Evolutionary conservation across 2,797 vertebrate species (phyloP).

Genomic region (Oophaga sylvatica): DNA sequence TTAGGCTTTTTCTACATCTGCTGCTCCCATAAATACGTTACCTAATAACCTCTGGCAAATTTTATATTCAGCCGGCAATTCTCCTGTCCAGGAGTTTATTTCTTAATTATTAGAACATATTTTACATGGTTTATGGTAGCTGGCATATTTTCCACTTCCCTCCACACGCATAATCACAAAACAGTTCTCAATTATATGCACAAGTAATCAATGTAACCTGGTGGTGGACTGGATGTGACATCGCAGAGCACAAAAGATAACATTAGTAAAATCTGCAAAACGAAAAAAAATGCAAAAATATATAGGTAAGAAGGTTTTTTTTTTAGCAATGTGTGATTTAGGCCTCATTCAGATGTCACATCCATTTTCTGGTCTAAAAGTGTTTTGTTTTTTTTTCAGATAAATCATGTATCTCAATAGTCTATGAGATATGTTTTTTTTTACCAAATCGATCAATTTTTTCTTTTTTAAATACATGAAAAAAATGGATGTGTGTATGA

Average conservation of each 20-base stretch:
- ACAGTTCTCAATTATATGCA: conserved; percentile 42
- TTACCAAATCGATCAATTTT: no score
- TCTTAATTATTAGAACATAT: conserved; percentile 68
- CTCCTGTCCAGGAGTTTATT: conserved; percentile 63
- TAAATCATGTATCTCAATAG: no score
- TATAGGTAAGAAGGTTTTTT: not conserved
- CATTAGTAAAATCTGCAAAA: not conserved
- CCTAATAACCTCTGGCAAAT: conserved; percentile 66
- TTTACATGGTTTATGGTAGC: conserved; percentile 63
- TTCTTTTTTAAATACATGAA: no score
- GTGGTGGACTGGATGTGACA: conserved; percentile 13
- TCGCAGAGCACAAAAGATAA: not conserved
- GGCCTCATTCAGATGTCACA: no score
- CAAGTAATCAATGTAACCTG: conserved; percentile 42
- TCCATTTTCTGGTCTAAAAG: no score
- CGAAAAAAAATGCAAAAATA: not conserved
- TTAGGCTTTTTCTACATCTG: conserved; percentile 65
- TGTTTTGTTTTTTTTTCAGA: no score
- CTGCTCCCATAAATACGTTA: conserved; percentile 67
- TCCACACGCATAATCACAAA: conserved; percentile 45
- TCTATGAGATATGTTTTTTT: no score
- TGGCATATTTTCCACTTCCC: conserved; percentile 55
- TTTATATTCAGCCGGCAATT: conserved; percentile 65
- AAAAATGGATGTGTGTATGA: no score
- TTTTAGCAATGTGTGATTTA: not conserved